These are phyloP conservation scores for Chromoteleia sp. DNA, from an alignment of 2,888 invertebrate species.

Conservation along the genomic window DNA sequence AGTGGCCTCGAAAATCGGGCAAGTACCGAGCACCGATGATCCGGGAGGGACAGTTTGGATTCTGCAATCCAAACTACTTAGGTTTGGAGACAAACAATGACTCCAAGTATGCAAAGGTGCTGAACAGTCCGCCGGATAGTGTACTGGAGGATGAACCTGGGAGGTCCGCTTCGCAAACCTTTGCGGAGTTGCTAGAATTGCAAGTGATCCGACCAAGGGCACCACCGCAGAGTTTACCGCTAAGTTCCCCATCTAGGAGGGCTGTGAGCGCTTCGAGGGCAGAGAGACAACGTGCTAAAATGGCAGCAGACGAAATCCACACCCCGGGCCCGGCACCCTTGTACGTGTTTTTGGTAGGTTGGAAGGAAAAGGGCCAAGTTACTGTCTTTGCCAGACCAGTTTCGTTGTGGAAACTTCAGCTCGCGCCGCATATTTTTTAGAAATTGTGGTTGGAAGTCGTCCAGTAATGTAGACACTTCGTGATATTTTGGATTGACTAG, in stretches of 20 bases:
- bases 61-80: slow-evolving; percentile 91
- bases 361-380: slow-evolving; percentile 91
- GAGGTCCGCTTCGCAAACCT: slow-evolving; percentile 81
- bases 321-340: slow-evolving; percentile 86
- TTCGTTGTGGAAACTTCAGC: slow-evolving; percentile 91
- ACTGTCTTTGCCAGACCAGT: slow-evolving; percentile 91
- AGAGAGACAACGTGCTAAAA: slow-evolving; percentile 84
- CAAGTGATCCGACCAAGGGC: slow-evolving; percentile 82
- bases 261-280: slow-evolving; percentile 87
- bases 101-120: slow-evolving; percentile 84
- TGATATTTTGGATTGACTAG: slow-evolving; percentile 8
- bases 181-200: slow-evolving; percentile 81
- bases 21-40: slow-evolving; percentile 75
- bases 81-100: slow-evolving; percentile 86
- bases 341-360: slow-evolving; percentile 91
- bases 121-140: slow-evolving; percentile 88
- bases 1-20: slow-evolving; percentile 77
- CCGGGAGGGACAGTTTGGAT: slow-evolving; percentile 87
- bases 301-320: slow-evolving; percentile 79
- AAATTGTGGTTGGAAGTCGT: slow-evolving; percentile 12
- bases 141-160: slow-evolving; percentile 86
- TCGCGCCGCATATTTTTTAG: slow-evolving; percentile 85
- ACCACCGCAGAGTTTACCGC: slow-evolving; percentile 85
- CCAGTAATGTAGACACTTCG: background rate
- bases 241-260: slow-evolving; percentile 85